Conservation (phyloP, 2,888 invertebrate species). For the Hydriomena furcata region DNA sequence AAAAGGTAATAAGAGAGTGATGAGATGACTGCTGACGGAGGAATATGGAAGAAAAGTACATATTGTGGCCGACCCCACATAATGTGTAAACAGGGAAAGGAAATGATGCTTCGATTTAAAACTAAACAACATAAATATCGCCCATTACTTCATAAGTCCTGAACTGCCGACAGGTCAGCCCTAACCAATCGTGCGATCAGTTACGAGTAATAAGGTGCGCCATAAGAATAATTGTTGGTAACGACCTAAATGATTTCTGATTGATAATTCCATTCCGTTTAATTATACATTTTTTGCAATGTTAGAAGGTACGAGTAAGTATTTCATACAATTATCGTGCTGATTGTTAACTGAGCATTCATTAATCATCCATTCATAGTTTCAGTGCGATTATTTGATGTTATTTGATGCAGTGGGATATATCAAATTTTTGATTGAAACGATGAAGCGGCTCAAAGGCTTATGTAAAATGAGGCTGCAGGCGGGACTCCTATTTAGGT, state of each 20-base stretch:
- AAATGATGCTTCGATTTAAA: background rate
- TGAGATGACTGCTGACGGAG: too few species aligned
- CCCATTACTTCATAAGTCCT: too few species aligned
- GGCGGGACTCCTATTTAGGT: conserved; percentile 17
- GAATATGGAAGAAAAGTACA: too few species aligned
- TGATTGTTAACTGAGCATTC: conserved; percentile 19
- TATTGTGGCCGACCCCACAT: too few species aligned
- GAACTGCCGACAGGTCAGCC: conserved; percentile 5
- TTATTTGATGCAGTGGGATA: too few species aligned
- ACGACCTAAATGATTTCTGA: conserved; percentile 43
- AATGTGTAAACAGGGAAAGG: too few species aligned
- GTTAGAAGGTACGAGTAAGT: conserved; percentile 18
- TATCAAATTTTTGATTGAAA: too few species aligned
- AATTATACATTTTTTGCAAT: conserved; percentile 36
- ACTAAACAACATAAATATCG: too few species aligned
- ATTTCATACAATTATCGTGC: conserved; percentile 29
- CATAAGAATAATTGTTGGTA: conserved; percentile 27
- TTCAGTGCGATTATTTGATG: conserved; percentile 2
- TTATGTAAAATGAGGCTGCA: conserved; percentile 9
- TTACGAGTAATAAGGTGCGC: conserved; percentile 29
- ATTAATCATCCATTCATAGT: conserved; percentile 17
- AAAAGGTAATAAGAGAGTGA: too few species aligned
- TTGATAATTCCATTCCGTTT: conserved; percentile 35
- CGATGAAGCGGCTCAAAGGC: background rate
- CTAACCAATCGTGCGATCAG: conserved; percentile 10